Conservation (phyloP, 2,888 invertebrate genomes). For the Amblyteles armatorius region DNA sequence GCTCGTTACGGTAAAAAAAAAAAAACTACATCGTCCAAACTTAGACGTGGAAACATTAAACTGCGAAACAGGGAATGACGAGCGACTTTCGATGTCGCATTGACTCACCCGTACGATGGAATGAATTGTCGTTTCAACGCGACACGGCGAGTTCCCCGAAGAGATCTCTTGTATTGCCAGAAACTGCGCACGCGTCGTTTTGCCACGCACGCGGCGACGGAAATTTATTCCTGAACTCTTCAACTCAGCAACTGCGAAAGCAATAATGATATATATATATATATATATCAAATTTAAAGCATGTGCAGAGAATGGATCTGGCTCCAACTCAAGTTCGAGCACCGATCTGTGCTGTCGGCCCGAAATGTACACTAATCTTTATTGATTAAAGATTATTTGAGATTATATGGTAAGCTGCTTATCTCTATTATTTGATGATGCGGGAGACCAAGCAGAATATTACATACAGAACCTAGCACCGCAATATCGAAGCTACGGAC, state of each 20-base stretch:
- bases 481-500: not conserved
- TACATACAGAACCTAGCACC: no score
- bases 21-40: not conserved
- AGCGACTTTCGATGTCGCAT: not conserved
- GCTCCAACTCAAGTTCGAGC: not conserved
- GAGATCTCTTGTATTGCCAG: not conserved
- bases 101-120: slow-evolving; percentile 15
- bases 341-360: not conserved
- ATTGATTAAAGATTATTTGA: not conserved
- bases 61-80: not conserved
- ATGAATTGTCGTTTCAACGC: slow-evolving; percentile 19
- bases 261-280: not conserved
- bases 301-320: not conserved
- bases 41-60: not conserved
- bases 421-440: not conserved
- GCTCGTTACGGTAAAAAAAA: not conserved
- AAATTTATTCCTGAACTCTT: slow-evolving; percentile 21
- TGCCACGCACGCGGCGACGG: not conserved
- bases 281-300: not conserved
- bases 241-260: not conserved
- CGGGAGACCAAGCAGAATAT: not conserved
- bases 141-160: not conserved
- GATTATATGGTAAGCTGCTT: not conserved
- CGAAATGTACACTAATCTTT: not conserved
- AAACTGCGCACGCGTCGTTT: slow-evolving; percentile 16